Evolutionary conservation across 2,888 invertebrate genomes (phyloP), one percentile per base, ranked within the genome.

Genomic region (Agrypnus murinus): DNA sequence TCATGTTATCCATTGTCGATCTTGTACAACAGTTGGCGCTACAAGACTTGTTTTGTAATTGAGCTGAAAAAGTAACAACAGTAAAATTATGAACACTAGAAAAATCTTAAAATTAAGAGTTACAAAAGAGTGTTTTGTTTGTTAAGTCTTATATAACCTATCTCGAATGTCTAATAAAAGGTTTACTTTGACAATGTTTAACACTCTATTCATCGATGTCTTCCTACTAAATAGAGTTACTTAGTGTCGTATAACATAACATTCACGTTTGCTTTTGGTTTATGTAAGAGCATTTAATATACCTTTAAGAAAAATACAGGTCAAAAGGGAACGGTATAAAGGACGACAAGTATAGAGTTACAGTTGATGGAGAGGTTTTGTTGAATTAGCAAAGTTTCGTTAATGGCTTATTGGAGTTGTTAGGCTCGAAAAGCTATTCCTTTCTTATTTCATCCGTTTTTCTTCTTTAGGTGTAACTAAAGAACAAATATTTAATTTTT

Each of bases 51-150:
- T 36, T 57, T n/a, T 46, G 65, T 9, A 14, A 9, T 17, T 65
- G 59, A 12, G 59, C 69, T 69, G 69, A 40, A 58, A 66, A 40
- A 43, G 25, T 25, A 25, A n/a, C n/a, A 40, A 40, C 4, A n/a
- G 10, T 40, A n/a, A 12, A 40, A 40, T 12, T n/a, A n/a, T n/a
- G n/a, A n/a, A n/a, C n/a, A n/a, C n/a, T n/a, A n/a, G n/a, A n/a
- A n/a, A n/a, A n/a, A 40, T n/a, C n/a, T n/a, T n/a, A n/a, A n/a
- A n/a, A n/a, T n/a, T n/a, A n/a, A n/a, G n/a, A n/a, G n/a, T n/a
- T n/a, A n/a, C n/a, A n/a, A n/a, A n/a, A n/a, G n/a, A n/a, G n/a
- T n/a, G n/a, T n/a, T n/a, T n/a, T n/a, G n/a, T n/a, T n/a, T n/a
- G n/a, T 2, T 25, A 25, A 25, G 25, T 25, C 5, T 25, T 5